A percentile compares a stretch with the other conserved stretches of the same genome.
Evolutionary conservation across 2,113 vertebrate genomes (phyloP).

Genomic region (Tupaia tana): DNA sequence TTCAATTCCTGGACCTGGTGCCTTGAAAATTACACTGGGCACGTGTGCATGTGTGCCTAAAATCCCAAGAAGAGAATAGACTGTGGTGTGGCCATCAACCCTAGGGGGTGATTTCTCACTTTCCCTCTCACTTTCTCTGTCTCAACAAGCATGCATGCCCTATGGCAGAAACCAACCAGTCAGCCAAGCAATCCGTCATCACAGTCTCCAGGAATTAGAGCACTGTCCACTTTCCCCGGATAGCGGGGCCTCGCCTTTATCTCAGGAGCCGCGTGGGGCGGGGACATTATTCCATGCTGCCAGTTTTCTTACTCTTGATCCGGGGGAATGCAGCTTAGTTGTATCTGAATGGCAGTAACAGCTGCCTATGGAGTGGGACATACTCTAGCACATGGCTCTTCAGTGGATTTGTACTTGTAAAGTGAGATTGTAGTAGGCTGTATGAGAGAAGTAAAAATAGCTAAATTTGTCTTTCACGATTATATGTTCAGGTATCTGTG

Average conservation of each 20-base stretch:
- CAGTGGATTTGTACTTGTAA: not conserved
- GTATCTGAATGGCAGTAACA: not conserved
- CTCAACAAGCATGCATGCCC: too few relatives aligned
- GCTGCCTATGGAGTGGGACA: not conserved
- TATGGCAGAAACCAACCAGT: too few relatives aligned
- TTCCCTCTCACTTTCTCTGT: too few relatives aligned
- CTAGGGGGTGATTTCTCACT: too few relatives aligned
- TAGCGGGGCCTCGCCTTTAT: not conserved
- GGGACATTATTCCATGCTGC: not conserved
- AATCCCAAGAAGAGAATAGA: too few relatives aligned
- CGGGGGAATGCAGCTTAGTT: not conserved
- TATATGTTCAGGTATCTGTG: slow-evolving; percentile 12
- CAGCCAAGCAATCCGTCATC: too few relatives aligned
- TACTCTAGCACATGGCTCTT: not conserved
- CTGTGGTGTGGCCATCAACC: too few relatives aligned
- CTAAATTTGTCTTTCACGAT: slow-evolving; percentile 9
- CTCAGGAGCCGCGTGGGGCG: slow-evolving; percentile 13
- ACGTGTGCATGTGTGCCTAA: too few relatives aligned
- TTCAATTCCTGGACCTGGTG: too few relatives aligned
- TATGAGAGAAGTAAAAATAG: not conserved
- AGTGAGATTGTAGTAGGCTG: not conserved
- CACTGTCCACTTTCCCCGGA: too few relatives aligned
- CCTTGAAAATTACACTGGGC: too few relatives aligned
- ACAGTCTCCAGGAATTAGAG: too few relatives aligned
- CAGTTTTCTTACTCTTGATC: slow-evolving; percentile 5